Evolutionary conservation across 2,113 vertebrate species (phyloP), one percentile per base, ranked within the genome.

Genomic region (Hippocampus zosterae): DNA sequence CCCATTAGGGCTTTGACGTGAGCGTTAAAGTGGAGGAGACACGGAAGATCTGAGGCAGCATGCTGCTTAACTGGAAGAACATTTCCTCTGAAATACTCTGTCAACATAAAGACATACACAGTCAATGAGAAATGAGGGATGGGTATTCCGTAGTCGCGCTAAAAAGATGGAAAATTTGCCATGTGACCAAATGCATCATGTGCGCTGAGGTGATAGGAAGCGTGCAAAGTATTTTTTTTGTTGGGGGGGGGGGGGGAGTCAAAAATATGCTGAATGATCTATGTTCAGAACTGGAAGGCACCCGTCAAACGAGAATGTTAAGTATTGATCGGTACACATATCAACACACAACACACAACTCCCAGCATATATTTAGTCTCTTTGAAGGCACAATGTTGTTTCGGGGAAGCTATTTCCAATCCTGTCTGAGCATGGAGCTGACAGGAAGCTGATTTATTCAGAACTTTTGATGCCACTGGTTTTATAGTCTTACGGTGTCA

Each of bases 31-130:
- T 97, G 37, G 97, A 98, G 11, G 97, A 98, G 6, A 99, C 96
- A 11, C 97, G 89, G 93, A 99, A 99, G 91, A 99, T 99, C 88
- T 99, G 96, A 40, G 97, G 97, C 77, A 99, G 93, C 97, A 99
- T 99, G 88, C 93, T 98, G 87, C 97, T 98, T 79, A 99, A 88
- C 41, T 99, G 97, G 90, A 96, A 99, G 88, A 99, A 99, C 92
- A 93, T 98, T 84, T 99, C 97, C 78, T 99, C 97, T 33, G 97
- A 99, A 90, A 99, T 98, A 75, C 93, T 97, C 96, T 99, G 93
- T 68, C 7, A 76, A 75, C 50, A 71, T n/a, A 85, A 70, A 65
- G 61, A 72, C 73, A 73, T 57, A 69, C 23, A 80, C 73, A 67
- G 16, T 68, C 9, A 70, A n/a, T n/a, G 29, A 55, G 67, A 56